Evolutionary conservation across 2,797 vertebrate species (phyloP).

Genomic region (Danio jaintianensis): DNA sequence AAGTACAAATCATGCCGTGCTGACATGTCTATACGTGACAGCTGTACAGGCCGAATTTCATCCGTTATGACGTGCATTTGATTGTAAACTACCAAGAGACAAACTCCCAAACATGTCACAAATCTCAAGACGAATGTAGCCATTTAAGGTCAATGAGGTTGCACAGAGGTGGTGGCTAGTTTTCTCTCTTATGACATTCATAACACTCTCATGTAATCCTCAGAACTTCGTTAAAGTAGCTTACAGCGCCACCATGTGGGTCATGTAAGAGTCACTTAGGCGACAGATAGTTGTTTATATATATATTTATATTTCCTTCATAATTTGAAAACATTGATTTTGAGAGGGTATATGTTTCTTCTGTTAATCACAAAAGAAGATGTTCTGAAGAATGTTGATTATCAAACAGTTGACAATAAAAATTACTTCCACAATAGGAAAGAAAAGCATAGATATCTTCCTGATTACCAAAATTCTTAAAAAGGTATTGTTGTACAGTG

Average conservation of each 20-base stretch:
- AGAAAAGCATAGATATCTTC: too few relatives aligned
- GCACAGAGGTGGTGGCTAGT: constrained; percentile 14
- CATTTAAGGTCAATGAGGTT: constrained; percentile 15
- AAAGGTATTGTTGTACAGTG: too few relatives aligned
- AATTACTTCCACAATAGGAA: too few relatives aligned
- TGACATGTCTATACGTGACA: constrained; percentile 33
- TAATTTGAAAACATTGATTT: too few relatives aligned
- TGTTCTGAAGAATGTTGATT: too few relatives aligned
- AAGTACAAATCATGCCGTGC: constrained; percentile 28
- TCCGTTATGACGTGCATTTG: not conserved
- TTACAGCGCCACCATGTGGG: constrained; percentile 51
- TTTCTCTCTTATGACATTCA: not conserved
- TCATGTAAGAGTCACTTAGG: not conserved
- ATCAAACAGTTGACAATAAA: too few relatives aligned
- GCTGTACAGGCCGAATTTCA: not conserved
- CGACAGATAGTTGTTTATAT: too few relatives aligned
- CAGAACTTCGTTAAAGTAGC: not conserved
- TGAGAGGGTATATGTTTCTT: too few relatives aligned
- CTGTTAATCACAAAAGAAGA: too few relatives aligned
- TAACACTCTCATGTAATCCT: not conserved
- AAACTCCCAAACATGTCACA: not conserved
- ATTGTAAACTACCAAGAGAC: constrained; percentile 6
- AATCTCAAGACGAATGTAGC: not conserved
- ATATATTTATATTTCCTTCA: too few relatives aligned
- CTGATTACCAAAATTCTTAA: too few relatives aligned